Evolutionary conservation across 2,888 invertebrate genomes (phyloP).

Genomic region (Protonemura montana): DNA sequence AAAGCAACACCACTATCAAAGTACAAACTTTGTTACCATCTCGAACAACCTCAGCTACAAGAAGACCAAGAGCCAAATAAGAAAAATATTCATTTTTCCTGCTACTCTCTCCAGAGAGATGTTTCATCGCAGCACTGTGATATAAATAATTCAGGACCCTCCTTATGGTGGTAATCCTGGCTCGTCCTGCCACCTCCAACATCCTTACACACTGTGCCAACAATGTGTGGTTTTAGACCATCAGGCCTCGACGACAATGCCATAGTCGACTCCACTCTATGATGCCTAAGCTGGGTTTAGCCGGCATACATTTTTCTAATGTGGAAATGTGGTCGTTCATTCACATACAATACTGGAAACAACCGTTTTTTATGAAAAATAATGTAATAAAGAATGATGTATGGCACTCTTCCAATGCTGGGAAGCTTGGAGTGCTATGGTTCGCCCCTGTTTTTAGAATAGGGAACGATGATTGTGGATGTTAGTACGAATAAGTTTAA

Average conservation of each 20-base stretch:
- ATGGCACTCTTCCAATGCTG: no score
- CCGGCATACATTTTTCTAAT: not conserved
- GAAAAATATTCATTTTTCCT: not conserved
- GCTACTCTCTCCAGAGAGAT: not conserved
- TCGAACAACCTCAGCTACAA: no score
- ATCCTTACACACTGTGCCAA: not conserved
- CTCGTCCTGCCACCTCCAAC: not conserved
- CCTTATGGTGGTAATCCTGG: not conserved
- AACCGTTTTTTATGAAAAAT: no score
- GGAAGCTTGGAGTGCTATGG: no score
- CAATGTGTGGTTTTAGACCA: not conserved
- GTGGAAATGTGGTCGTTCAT: not conserved
- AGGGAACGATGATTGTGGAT: no score
- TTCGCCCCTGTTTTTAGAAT: no score
- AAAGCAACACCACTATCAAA: no score
- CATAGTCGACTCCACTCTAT: not conserved
- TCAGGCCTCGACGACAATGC: not conserved
- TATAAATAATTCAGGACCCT: slow-evolving; percentile 12
- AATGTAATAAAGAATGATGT: no score
- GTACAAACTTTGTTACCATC: no score
- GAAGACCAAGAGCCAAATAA: not conserved
- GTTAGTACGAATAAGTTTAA: no score
- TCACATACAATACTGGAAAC: not conserved
- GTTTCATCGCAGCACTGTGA: not conserved
- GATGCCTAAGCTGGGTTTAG: not conserved